Conservation (phyloP, 1,140 invertebrate species). For the Oppia nitens region DNA sequence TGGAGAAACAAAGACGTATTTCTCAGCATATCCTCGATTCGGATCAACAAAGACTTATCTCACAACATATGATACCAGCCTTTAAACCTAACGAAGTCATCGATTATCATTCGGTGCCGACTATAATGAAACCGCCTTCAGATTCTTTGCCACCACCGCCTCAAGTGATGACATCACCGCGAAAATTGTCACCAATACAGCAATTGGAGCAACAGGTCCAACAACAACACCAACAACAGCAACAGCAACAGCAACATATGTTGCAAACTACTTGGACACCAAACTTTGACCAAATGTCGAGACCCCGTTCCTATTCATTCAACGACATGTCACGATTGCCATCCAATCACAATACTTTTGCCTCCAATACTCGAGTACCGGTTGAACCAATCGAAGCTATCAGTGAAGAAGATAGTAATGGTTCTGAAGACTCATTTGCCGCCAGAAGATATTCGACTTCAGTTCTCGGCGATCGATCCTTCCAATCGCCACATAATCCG, state of each 20-base stretch:
- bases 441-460: background rate
- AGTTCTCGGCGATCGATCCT: background rate
- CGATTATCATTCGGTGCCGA: no score
- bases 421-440: background rate
- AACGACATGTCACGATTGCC: background rate
- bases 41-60: background rate
- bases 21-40: background rate
- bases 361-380: background rate
- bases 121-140: background rate
- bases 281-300: background rate
- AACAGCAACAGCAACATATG: conserved; percentile 5
- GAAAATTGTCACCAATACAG: conserved; percentile 3
- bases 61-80: background rate
- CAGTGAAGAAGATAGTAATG: background rate
- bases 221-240: background rate
- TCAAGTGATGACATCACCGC: background rate
- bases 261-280: background rate
- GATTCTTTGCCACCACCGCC: background rate
- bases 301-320: background rate
- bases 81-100: background rate
- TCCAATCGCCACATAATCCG: background rate
- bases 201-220: background rate
- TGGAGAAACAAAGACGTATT: background rate
- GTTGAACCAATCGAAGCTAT: background rate
- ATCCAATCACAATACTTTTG: background rate